Evolutionary conservation across 2,797 vertebrate genomes (phyloP), one percentile per base, ranked within the genome.

Genomic region (Hydrocynus forskahlii): DNA sequence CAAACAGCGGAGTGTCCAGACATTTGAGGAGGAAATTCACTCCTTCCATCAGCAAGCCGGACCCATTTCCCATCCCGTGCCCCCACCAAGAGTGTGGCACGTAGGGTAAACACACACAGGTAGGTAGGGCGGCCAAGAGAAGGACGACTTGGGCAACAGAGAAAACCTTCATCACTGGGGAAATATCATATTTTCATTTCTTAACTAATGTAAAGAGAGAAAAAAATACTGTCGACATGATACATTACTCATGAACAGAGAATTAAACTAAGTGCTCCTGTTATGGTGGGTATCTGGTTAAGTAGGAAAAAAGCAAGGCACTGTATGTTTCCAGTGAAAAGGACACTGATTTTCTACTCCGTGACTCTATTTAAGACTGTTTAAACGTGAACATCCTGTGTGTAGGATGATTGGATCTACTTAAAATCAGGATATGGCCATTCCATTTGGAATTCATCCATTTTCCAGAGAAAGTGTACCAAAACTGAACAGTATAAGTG

Each of bases 1-100:
- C 93, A 95, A 94, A 91, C 88, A 86, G 83, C 80, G 84, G 90
- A 92, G 94, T 95, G 94, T 95, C 93, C 78, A 85, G 77, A 89
- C 77, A 83, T 89, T 90, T 86, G 81, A 79, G 85, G 82, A 88
- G 91, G 89, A 93, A 92, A 92, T 76, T 35, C 79, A 79, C 73
- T 86, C 86, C 82, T 17, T 86, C 81, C 78, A 83, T 74, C 60
- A 43, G 84, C 87, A 85, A 87, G 81, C 80, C 77, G 45, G 60
- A 78, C 71, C 82, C 82, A 82, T 83, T 83, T 83, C 80, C 66
- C 29, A 14, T 35, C 68, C 5, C 29, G 2, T 63, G 16, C 38
- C 64, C 17, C 74, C 25, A 8, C 29, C 21, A 38, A 69, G 29
- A 57, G 62, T 75, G 87, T 80, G 87, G 85, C 80, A 89, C 54